A percentile compares a stretch with the other conserved stretches of the same genome.
These are phyloP conservation scores for Helicolenus hilgendorfi DNA, from an alignment of 2,797 vertebrate species.

Conservation along the genomic window DNA sequence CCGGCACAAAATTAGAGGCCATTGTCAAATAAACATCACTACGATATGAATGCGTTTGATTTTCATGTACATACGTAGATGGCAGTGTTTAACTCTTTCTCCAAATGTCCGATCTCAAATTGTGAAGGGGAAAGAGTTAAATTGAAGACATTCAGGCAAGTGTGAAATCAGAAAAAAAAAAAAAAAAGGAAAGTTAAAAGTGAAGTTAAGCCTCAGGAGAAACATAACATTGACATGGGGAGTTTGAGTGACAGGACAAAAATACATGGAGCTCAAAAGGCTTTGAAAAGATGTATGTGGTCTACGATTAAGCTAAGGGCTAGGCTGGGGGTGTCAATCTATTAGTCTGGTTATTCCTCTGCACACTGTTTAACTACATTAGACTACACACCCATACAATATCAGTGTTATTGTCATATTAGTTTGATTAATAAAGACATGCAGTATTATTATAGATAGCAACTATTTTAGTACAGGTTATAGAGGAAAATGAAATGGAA, in stretches of 20 bases:
- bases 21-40: conserved; percentile 61
- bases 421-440: conserved; percentile 28
- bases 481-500: not conserved
- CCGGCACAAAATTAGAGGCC: conserved; percentile 17
- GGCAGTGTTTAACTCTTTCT: conserved; percentile 47
- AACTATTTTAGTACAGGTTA: conserved; percentile 22
- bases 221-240: conserved; percentile 48
- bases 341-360: conserved; percentile 33
- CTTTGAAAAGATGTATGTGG: conserved; percentile 80
- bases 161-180: conserved; percentile 51
- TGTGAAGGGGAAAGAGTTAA: conserved; percentile 40
- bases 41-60: conserved; percentile 59
- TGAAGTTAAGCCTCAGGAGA: conserved; percentile 75
- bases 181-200: conserved; percentile 52
- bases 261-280: conserved; percentile 82
- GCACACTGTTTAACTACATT: not conserved
- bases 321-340: conserved; percentile 76
- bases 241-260: conserved; percentile 70
- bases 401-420: conserved; percentile 18
- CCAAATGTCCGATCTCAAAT: conserved; percentile 45
- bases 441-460: conserved; percentile 31
- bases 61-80: conserved; percentile 60
- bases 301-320: conserved; percentile 80
- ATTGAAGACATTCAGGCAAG: conserved; percentile 84
- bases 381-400: conserved; percentile 1